phyloP scores from a whole-genome alignment of 2,888 invertebrate genomes.

The Volucella inflata region DNA sequence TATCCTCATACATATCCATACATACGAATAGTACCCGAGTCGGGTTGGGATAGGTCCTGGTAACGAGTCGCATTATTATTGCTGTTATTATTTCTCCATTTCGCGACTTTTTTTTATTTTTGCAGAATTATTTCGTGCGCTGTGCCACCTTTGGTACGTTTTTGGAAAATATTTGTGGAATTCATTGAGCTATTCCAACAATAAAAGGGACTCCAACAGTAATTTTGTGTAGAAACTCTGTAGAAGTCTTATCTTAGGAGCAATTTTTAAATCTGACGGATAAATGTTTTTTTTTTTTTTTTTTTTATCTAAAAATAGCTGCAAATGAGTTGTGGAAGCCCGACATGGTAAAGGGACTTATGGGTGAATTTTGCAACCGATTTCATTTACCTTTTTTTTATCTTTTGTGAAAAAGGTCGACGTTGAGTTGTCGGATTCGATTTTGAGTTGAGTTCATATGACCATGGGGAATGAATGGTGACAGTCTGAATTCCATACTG shows the following conservation, averaged over 20 bases:
- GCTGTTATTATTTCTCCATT: constrained; percentile 56
- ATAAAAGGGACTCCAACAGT: constrained; percentile 11
- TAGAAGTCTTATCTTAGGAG: constrained; percentile 51
- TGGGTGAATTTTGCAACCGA: constrained; percentile 36
- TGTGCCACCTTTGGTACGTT: constrained; percentile 54
- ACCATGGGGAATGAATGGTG: constrained; percentile 67
- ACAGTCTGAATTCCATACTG: constrained; percentile 66
- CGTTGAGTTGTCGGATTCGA: constrained; percentile 65
- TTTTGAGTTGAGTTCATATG: constrained; percentile 64
- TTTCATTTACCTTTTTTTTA: background rate
- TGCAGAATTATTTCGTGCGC: constrained; percentile 3
- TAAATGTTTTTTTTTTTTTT: constrained; percentile 35
- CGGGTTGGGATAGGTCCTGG: constrained; percentile 42
- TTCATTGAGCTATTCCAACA: constrained; percentile 56
- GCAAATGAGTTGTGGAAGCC: constrained; percentile 55
- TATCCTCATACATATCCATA: constrained; percentile 69
- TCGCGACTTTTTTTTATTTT: constrained; percentile 32
- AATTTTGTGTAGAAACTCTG: constrained; percentile 5
- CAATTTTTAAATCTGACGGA: constrained; percentile 58
- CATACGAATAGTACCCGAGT: too few relatives aligned
- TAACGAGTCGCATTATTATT: constrained; percentile 66
- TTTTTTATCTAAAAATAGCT: constrained; percentile 60
- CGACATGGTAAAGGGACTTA: constrained; percentile 52
- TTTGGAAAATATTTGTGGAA: constrained; percentile 74
- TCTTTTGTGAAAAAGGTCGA: constrained; percentile 13